phyloP scores from a whole-genome alignment of 2,113 vertebrate genomes.

The Anas platyrhynchos region DNA sequence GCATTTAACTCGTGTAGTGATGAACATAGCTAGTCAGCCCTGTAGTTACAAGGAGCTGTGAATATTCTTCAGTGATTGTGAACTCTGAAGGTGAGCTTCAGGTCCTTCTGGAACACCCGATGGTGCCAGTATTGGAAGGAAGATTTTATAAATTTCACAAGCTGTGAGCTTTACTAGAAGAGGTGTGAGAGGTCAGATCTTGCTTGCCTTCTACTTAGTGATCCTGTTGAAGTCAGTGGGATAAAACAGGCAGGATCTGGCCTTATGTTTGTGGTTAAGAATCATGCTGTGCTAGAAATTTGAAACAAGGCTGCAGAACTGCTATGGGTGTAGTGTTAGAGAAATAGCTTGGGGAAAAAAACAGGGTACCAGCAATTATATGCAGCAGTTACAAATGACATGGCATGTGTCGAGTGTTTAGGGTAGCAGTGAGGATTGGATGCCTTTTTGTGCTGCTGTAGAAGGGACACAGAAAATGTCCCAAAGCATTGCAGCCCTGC shows the following conservation, averaged over 20 bases:
- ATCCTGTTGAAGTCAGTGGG: not conserved
- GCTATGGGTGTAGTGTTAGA: not conserved
- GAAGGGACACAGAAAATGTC: not conserved
- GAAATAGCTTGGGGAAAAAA: not conserved
- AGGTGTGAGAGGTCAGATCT: not conserved
- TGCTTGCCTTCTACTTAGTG: not conserved
- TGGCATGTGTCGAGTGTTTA: not conserved
- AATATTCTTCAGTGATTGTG: not conserved
- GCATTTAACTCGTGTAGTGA: not conserved
- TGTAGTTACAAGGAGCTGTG: not conserved
- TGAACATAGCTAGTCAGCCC: not conserved
- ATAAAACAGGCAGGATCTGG: not conserved
- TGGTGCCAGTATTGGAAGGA: not conserved
- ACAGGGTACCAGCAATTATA: not conserved
- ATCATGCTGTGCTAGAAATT: not conserved
- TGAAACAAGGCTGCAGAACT: not conserved
- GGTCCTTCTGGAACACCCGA: not conserved
- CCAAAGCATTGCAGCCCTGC: not conserved
- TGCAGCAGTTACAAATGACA: not conserved
- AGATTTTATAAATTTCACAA: not conserved
- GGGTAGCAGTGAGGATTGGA: not conserved
- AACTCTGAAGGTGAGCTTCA: slow-evolving; percentile 4
- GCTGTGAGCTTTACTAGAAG: not conserved
- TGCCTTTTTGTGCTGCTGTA: not conserved
- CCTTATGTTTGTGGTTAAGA: not conserved